Base-by-base conservation (phyloP, 2,797 vertebrate genomes). In the Acanthurus lineatus region DNA sequence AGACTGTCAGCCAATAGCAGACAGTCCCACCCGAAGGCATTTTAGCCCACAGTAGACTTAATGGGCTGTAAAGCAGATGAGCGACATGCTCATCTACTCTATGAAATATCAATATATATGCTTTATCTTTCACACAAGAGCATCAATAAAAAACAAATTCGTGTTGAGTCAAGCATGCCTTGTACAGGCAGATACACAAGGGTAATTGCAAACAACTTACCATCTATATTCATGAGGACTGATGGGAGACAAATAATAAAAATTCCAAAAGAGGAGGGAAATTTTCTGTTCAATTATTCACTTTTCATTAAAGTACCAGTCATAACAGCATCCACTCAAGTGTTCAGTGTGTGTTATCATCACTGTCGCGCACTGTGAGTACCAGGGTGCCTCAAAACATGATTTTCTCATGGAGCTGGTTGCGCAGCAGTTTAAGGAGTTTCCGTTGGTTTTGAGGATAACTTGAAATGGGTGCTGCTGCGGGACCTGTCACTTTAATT, bases 91-190 rank as follows among this genome's bases (percentile, higher is more conserved):
- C 48, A 84, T 83, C 66, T 79, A 20, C 66, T 72, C 22, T 56
- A 66, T 68, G 32, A 68, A 86, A 85, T 76, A 87, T 81, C 79
- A 81, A 82, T 88, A 79, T 76, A 65, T 20, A 71, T 32, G 63
- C 35, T 68, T 83, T 69, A 76, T 82, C 52, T 66, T 70, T 78
- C 73, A 83, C 44, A 28, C 0, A 0, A 48, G 14, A 59, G 25
- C 78, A 42, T 75, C 72, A 62, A 75, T 81, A 72, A 66, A 69
- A 69, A 77, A 58, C 35, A 65, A 65, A 84, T 71, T 61, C 1
- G 52, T 53, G 81, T 66, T 61, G 69, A 88, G 61, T 59, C 72
- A 51, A 56, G 78, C 82, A 74, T 73, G 66, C 35, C 60, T 69
- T 57, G 68, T 52, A 68, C 74, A 71, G 71, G 62, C 67, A 68